Percentiles rank a stretch among this genome's conserved stretches.
Conservation (phyloP, 2,888 invertebrate genomes). For the Hemicrepidius hirtus region DNA sequence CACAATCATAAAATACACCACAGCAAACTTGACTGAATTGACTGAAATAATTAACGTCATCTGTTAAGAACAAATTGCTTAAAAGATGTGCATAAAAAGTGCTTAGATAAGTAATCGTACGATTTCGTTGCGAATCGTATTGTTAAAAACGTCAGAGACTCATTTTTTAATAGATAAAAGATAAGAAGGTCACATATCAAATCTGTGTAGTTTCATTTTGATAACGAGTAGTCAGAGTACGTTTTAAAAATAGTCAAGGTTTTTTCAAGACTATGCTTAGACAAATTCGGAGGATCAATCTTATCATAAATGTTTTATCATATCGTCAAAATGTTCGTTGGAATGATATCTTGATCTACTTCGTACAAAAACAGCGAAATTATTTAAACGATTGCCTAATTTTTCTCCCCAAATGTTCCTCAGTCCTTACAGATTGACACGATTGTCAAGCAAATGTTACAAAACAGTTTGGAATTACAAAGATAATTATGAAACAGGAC, state of each 20-base stretch:
- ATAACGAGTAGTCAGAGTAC: slow-evolving; percentile 29
- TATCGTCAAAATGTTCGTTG: neutral
- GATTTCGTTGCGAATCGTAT: slow-evolving; percentile 31
- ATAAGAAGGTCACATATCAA: slow-evolving; percentile 42
- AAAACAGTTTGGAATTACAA: too few relatives aligned
- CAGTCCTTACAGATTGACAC: too few relatives aligned
- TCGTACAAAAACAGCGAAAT: neutral
- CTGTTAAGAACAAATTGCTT: slow-evolving; percentile 29
- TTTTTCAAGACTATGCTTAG: neutral
- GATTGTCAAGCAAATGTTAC: too few relatives aligned
- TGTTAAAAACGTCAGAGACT: slow-evolving; percentile 26
- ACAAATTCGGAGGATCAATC: neutral
- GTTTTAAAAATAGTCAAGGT: slow-evolving; percentile 31
- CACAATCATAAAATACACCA: neutral
- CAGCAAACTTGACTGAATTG: slow-evolving; percentile 13
- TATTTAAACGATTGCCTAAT: too few relatives aligned
- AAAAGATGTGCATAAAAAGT: slow-evolving; percentile 27
- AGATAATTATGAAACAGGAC: too few relatives aligned
- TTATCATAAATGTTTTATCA: too few relatives aligned
- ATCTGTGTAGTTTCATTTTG: slow-evolving; percentile 24
- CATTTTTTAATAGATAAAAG: slow-evolving; percentile 32
- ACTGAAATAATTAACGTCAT: slow-evolving; percentile 40
- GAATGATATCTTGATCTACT: neutral
- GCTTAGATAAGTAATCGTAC: slow-evolving; percentile 33
- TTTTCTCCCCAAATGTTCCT: too few relatives aligned